Conservation (phyloP, 2,797 vertebrate genomes). For the Garrulus glandarius region DNA sequence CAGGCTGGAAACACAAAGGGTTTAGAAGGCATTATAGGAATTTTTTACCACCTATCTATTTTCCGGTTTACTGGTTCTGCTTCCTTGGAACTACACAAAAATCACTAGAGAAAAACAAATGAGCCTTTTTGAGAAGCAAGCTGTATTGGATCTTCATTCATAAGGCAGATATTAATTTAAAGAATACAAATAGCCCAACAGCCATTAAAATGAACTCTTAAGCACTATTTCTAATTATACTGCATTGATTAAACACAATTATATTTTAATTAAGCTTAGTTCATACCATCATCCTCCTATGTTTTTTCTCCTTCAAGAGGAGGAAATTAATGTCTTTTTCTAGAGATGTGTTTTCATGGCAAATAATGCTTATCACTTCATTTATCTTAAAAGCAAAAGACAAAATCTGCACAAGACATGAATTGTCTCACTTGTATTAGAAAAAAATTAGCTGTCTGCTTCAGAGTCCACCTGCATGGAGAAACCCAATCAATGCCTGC, state of each 20-base stretch:
- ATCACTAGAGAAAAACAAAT: not conserved
- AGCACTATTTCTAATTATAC: conserved; percentile 29
- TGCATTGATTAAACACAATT: conserved; percentile 47
- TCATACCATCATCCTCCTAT: not conserved
- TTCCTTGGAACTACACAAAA: not conserved
- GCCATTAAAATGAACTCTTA: conserved; percentile 15
- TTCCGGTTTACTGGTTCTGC: not conserved
- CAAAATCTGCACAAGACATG: not conserved
- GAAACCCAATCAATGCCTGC: not conserved
- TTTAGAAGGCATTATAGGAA: not conserved
- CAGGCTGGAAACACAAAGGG: not conserved
- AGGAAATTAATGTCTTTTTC: not conserved
- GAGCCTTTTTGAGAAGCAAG: not conserved
- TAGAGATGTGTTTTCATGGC: not conserved
- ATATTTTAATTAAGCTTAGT: conserved; percentile 41
- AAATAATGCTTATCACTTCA: conserved; percentile 14
- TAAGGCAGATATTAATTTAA: conserved; percentile 51
- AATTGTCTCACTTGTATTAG: not conserved
- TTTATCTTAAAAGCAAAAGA: conserved; percentile 34
- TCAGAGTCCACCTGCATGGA: not conserved
- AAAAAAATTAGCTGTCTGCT: not conserved
- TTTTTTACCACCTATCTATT: not conserved
- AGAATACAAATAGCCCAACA: conserved; percentile 37
- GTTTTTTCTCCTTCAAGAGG: not conserved
- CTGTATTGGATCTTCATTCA: conserved; percentile 1